Percentiles rank a stretch among this genome's conserved stretches.
These are phyloP conservation scores for Zaprionus gabonicus DNA, from an alignment of 1,140 invertebrate genomes.

Conservation along the genomic window DNA sequence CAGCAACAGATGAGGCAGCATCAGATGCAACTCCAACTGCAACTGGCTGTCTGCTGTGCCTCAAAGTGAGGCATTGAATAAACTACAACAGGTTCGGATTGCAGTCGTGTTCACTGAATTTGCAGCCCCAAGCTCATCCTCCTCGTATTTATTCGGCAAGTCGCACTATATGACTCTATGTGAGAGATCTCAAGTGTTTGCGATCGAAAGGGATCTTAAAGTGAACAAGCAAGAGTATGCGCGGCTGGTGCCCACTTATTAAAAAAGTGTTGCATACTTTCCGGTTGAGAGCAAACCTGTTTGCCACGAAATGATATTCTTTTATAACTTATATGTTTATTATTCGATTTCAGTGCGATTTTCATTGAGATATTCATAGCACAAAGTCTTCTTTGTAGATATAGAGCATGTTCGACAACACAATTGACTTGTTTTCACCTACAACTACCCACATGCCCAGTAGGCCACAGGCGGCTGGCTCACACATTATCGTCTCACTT, in stretches of 20 bases:
- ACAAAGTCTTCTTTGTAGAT: too few species aligned
- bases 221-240: too few species aligned
- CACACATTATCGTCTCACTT: neutral
- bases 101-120: neutral
- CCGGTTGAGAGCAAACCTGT: too few species aligned
- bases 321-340: too few species aligned
- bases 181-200: neutral
- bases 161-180: neutral
- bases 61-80: conserved; percentile 21
- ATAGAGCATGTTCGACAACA: too few species aligned
- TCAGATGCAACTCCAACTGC: conserved; percentile 3
- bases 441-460: neutral
- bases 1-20: neutral
- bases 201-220: too few species aligned
- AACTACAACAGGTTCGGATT: neutral
- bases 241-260: too few species aligned
- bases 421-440: too few species aligned
- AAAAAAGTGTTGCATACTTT: too few species aligned
- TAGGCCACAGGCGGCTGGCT: neutral
- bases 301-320: too few species aligned
- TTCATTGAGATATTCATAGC: too few species aligned
- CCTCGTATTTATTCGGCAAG: neutral
- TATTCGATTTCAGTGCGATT: too few species aligned
- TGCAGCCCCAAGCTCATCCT: neutral
- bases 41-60: neutral